phyloP scores from a whole-genome alignment of 2,888 invertebrate species.

The Chalcosyrphus nemorum region DNA sequence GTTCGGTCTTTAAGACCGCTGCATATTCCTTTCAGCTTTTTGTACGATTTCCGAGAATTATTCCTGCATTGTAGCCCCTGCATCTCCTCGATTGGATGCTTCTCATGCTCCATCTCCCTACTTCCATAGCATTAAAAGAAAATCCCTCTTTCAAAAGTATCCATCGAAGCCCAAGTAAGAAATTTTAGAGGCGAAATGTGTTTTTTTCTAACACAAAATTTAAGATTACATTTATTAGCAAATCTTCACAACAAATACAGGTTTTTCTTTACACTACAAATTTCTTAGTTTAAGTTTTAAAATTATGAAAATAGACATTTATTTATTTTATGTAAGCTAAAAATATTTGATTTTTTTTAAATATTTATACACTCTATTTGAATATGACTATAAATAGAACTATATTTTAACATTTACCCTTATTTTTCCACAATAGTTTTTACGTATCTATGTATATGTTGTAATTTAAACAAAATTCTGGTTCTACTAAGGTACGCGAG shows the following conservation, averaged over 20 bases:
- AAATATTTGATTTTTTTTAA: not conserved
- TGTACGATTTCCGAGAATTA: no score
- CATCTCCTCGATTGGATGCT: no score
- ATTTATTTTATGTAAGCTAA: not conserved
- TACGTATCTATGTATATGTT: not conserved
- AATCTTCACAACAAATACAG: slow-evolving; percentile 23
- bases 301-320: not conserved
- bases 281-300: not conserved
- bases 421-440: not conserved
- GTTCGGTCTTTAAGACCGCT: no score
- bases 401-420: not conserved
- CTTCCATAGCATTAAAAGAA: no score
- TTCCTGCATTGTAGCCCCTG: no score
- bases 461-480: not conserved
- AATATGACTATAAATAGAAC: not conserved
- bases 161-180: no score
- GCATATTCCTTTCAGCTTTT: no score
- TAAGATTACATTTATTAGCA: slow-evolving; percentile 40
- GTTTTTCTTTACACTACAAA: not conserved
- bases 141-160: no score
- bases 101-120: no score
- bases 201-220: not conserved
- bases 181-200: no score
- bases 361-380: not conserved
- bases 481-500: slow-evolving; percentile 26